Evolutionary conservation across 2,113 vertebrate species (phyloP), one percentile per base, ranked within the genome.

Genomic region (Tetrao urogallus): DNA sequence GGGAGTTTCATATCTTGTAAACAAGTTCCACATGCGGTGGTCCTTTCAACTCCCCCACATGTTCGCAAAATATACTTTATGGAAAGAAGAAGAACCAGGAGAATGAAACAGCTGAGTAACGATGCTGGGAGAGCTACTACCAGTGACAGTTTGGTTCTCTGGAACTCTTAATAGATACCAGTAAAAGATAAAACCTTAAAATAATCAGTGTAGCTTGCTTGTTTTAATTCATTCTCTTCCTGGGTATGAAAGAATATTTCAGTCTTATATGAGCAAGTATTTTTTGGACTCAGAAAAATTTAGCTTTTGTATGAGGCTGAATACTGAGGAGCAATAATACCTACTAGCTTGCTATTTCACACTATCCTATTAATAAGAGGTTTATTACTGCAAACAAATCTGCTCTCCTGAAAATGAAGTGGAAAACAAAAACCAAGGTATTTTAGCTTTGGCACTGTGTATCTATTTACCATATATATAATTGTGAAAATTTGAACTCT

Each of bases 1-100:
- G 79, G 65, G 79, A 80, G 82, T 81, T 81, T 83, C 48, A 78
- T 52, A 56, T 92, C 65, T 94, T 82, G 52, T 61, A 93, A 92
- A 76, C 40, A 91, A 84, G 86, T 8, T 81, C 36, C 56, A 65
- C 13, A 77, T 69, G 36, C 1, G 1, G 47, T 42, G n/a, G 28
- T 61, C 47, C 34, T 86, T 91, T 86, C 21, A 71, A 47, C 28
- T 80, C 77, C 30, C 11, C 43, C 34, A 36, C 19, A 10, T 60
- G 19, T 75, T 88, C 21, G 30, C 27, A 80, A 71, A 88, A 82
- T 40, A 74, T 63, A 47, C 8, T 82, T 82, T 42, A 21, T 11
- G 76, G 25, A 82, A 82, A 89, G 54, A 85, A 89, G 54, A 85
- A 48, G 11, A 57, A 57, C 61, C 52, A 64, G 45, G 38, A 11